Evolutionary conservation across 2,797 vertebrate species (phyloP), one percentile per base, ranked within the genome.

Genomic region (Sarcoramphus papa): DNA sequence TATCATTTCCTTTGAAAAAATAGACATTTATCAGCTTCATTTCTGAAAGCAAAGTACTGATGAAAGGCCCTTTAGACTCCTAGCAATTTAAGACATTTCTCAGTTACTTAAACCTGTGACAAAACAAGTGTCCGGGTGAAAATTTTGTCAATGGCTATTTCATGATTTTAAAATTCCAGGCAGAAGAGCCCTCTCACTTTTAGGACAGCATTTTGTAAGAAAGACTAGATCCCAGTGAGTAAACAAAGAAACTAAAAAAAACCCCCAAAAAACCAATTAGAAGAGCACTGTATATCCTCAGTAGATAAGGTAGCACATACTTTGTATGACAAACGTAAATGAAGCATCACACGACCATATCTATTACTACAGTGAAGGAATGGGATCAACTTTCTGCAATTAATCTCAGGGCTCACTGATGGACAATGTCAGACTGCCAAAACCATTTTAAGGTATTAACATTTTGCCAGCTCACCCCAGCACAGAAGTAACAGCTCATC

Each of bases 1-100:
- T 17, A 30, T 8, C 2, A 27, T 24, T 77, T 22, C 23, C 15
- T 80, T 74, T 30, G 6, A 59, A 51, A 73, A 20, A 83, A 31
- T 7, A 47, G 33, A 31, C 9, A 24, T 7, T 27, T 45, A 53
- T 10, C 35, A 43, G 14, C 18, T 24, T 81, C 7, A 50, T 65
- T 91, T 88, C 47, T 89, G 24, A 89, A 91, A 75, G 22, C 37
- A 50, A 86, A 79, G n/a, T 31, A 81, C 13, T 24, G 41, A 88
- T 25, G 14, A 65, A 84, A 68, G 17, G 21, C 25, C 37, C 20
- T 50, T 75, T 40, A 74, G 73, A 24, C 2, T 10, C 14, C 33
- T 48, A 59, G 25, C 16, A 82, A 89, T 68, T 77, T 37, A 76
- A 73, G 63, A 10, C 11, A 50, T 22, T 92, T 82, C 33, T 65